phyloP scores from a whole-genome alignment of 2,113 vertebrate species.

The Myocastor coypus region DNA sequence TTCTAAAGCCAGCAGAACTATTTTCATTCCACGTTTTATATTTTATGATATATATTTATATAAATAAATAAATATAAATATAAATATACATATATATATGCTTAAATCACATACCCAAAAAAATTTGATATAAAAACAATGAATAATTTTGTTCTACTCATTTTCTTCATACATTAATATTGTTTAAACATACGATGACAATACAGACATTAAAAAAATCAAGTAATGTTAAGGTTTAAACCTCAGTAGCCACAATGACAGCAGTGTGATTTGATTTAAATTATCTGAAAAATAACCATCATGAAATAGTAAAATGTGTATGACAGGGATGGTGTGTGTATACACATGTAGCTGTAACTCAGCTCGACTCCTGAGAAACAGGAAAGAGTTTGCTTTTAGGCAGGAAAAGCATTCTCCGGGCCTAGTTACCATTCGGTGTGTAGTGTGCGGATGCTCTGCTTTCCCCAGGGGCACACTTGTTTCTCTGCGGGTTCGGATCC shows the following conservation, averaged over 20 bases:
- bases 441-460: no score
- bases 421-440: no score
- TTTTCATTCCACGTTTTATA: neutral
- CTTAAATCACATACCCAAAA: neutral
- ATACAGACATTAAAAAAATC: neutral
- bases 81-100: no score
- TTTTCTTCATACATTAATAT: neutral
- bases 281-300: neutral
- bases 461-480: neutral
- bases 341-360: neutral
- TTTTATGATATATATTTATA: no score
- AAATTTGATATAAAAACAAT: neutral
- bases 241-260: neutral
- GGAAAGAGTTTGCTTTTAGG: neutral
- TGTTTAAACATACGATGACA: neutral
- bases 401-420: neutral
- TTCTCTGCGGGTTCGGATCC: neutral
- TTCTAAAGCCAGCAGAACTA: conserved; percentile 36
- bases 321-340: neutral
- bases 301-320: neutral
- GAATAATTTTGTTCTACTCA: neutral
- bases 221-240: neutral
- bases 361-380: neutral
- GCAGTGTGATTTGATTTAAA: neutral
- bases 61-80: no score